A percentile compares a stretch with the other conserved stretches of the same genome.
Evolutionary conservation across 2,888 invertebrate species (phyloP).

Genomic region (Agonopterix subpropinquella): DNA sequence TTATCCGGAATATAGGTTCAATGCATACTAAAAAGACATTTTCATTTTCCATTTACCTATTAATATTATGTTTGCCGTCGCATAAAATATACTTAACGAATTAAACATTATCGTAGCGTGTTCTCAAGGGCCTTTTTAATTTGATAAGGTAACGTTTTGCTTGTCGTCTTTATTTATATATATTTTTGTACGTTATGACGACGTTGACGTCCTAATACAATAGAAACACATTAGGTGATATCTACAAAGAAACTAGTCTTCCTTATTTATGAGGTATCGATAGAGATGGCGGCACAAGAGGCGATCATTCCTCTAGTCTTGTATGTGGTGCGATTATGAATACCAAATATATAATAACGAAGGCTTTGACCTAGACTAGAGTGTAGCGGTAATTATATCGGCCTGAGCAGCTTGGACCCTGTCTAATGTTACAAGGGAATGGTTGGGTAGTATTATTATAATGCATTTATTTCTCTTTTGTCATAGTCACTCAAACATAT

Average conservation of each 20-base stretch:
- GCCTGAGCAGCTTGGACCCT: slow-evolving; percentile 69
- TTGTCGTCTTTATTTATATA: slow-evolving; percentile 69
- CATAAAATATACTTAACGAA: slow-evolving; percentile 32
- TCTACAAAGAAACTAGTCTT: slow-evolving; percentile 73
- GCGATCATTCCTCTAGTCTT: slow-evolving; percentile 74
- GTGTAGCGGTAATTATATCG: slow-evolving; percentile 49
- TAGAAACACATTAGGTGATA: slow-evolving; percentile 67
- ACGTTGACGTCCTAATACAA: slow-evolving; percentile 53
- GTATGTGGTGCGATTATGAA: slow-evolving; percentile 71
- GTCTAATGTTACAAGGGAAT: slow-evolving; percentile 53
- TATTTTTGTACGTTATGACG: slow-evolving; percentile 58
- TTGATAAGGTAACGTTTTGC: slow-evolving; percentile 62
- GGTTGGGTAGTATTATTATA: slow-evolving; percentile 71
- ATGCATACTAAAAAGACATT: slow-evolving; percentile 59
- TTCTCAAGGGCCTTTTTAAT: slow-evolving; percentile 66
- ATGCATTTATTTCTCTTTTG: slow-evolving; percentile 73
- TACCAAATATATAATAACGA: slow-evolving; percentile 72
- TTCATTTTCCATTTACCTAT: slow-evolving; percentile 35
- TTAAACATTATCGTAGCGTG: slow-evolving; percentile 47
- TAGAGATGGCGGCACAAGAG: slow-evolving; percentile 50
- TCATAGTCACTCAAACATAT: slow-evolving; percentile 74
- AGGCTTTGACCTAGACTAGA: slow-evolving; percentile 65
- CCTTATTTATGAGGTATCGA: slow-evolving; percentile 58
- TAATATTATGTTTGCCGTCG: slow-evolving; percentile 26
- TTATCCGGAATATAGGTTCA: slow-evolving; percentile 21